These are phyloP conservation scores for Mustelus asterias DNA, from an alignment of 2,113 vertebrate genomes.

Conservation along the genomic window DNA sequence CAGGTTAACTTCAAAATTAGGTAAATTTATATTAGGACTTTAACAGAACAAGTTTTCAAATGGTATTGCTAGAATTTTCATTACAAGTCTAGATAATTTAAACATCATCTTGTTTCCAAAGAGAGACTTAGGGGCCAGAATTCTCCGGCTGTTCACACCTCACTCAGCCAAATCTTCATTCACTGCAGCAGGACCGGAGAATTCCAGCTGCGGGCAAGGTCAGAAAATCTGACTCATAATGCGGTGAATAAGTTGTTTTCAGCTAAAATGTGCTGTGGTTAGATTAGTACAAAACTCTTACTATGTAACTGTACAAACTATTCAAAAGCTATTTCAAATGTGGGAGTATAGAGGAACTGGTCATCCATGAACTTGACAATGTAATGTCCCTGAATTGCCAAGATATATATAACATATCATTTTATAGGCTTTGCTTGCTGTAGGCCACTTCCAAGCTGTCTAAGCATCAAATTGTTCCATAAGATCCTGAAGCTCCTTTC, in stretches of 20 bases:
- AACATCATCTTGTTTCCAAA: not conserved
- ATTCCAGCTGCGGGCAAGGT: no score
- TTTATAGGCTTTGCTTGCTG: not conserved
- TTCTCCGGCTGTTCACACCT: no score
- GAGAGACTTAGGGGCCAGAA: no score
- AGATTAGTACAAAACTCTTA: constrained; percentile 5
- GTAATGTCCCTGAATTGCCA: not conserved
- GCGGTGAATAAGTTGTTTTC: not conserved
- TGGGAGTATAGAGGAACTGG: not conserved
- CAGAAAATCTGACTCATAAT: no score
- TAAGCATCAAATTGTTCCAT: not conserved
- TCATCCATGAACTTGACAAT: not conserved
- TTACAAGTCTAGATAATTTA: not conserved
- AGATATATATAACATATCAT: constrained; percentile 1
- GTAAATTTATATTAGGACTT: not conserved
- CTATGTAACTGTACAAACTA: constrained; percentile 1
- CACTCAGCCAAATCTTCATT: no score
- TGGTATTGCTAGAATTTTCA: not conserved
- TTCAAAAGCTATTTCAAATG: constrained; percentile 10
- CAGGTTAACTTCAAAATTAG: not conserved
- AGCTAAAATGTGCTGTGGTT: not conserved
- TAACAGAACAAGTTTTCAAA: not conserved
- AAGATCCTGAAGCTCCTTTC: constrained; percentile 14
- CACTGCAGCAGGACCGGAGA: no score
- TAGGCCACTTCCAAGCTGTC: not conserved